phyloP scores from a whole-genome alignment of 2,888 invertebrate species.

The Altica lythri region DNA sequence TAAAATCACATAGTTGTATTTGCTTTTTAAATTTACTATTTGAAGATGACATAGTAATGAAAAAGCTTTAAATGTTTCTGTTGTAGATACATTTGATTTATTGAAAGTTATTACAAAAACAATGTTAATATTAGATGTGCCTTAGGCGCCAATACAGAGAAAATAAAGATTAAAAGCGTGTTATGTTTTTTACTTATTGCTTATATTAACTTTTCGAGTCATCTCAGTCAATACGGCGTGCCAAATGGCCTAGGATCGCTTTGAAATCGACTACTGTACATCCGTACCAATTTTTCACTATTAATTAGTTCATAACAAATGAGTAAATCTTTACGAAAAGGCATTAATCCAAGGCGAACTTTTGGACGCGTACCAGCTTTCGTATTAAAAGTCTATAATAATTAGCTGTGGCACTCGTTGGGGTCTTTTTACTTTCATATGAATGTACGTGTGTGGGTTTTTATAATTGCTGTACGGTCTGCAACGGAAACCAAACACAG shows the following conservation, averaged over 20 bases:
- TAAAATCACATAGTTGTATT: no score
- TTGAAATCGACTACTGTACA: slow-evolving; percentile 21
- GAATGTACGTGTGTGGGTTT: slow-evolving; percentile 4
- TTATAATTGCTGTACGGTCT: slow-evolving; percentile 3
- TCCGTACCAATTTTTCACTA: slow-evolving; percentile 28
- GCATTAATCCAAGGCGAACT: slow-evolving; percentile 18
- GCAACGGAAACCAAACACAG: neutral
- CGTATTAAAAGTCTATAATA: slow-evolving; percentile 26
- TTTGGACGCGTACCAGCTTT: slow-evolving; percentile 32
- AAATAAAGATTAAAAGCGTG: neutral
- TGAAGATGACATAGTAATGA: no score
- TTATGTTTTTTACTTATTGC: slow-evolving; percentile 2
- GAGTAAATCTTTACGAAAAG: slow-evolving; percentile 26
- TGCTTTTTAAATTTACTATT: no score
- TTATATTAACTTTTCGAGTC: slow-evolving; percentile 5
- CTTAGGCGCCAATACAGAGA: neutral
- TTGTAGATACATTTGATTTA: no score
- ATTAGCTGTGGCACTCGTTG: slow-evolving; percentile 17
- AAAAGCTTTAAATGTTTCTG: no score
- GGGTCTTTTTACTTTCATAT: slow-evolving; percentile 8
- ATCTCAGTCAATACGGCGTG: slow-evolving; percentile 13
- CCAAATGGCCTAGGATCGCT: slow-evolving; percentile 16
- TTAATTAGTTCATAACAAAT: slow-evolving; percentile 28
- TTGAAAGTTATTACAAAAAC: no score
- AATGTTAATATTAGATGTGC: no score